Conservation (phyloP, 2,113 vertebrate genomes). For the Toxotes chatareus region DNA sequence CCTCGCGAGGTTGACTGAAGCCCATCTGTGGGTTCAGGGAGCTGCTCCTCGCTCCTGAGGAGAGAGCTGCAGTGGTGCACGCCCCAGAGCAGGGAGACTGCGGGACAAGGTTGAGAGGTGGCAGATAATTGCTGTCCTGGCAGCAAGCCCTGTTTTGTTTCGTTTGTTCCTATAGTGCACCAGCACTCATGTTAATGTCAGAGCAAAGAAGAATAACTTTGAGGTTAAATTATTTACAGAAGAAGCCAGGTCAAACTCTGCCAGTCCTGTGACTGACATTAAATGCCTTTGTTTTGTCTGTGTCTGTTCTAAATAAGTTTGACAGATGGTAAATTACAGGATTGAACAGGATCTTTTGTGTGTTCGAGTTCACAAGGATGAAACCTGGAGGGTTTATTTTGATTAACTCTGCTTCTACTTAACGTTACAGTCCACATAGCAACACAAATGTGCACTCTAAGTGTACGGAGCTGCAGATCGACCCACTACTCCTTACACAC, state of each 20-base stretch:
- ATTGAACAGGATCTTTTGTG: not conserved
- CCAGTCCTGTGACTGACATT: conserved; percentile 35
- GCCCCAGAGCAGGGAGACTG: conserved; percentile 50
- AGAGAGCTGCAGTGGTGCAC: conserved; percentile 9
- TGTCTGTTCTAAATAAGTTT: conserved; percentile 35
- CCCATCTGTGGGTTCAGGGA: conserved; percentile 47
- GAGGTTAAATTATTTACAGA: conserved; percentile 70
- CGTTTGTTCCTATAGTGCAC: conserved; percentile 34
- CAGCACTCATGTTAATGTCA: conserved; percentile 49
- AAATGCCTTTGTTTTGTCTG: conserved; percentile 30
- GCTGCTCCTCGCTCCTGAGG: conserved; percentile 39
- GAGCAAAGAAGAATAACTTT: conserved; percentile 62
- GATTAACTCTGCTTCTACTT: conserved; percentile 15
- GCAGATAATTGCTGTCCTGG: conserved; percentile 69
- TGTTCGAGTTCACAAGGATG: conserved; percentile 15
- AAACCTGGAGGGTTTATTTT: conserved; percentile 23
- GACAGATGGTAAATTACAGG: conserved; percentile 15
- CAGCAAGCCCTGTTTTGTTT: conserved; percentile 64
- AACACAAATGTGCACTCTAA: conserved; percentile 7
- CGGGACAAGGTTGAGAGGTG: conserved; percentile 57
- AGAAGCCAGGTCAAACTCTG: conserved; percentile 36
- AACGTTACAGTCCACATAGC: conserved; percentile 11
- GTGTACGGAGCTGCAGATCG: conserved; percentile 19
- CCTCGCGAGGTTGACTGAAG: conserved; percentile 52
- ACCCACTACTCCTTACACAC: conserved; percentile 17